A percentile compares a stretch with the other conserved stretches of the same genome.
Conservation (phyloP, 2,113 vertebrate species). For the Pachyramphus minor region DNA sequence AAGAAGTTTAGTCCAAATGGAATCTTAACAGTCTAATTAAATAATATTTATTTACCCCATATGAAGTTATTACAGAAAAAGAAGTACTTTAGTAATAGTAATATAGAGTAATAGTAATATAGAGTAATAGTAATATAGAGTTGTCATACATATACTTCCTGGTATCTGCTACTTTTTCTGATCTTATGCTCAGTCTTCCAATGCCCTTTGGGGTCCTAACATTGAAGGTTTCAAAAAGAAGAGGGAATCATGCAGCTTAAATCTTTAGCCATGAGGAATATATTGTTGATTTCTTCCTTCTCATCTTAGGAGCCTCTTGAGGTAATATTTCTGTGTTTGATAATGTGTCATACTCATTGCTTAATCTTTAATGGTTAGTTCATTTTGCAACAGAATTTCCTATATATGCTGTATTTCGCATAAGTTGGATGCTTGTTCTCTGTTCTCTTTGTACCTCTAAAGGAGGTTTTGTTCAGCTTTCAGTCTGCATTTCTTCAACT, state of each 20-base stretch:
- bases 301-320: background rate
- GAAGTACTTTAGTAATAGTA: no score
- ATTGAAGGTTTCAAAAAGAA: background rate
- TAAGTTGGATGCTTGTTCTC: background rate
- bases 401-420: background rate
- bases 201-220: background rate
- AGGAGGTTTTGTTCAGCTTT: background rate
- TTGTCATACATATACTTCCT: background rate
- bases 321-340: background rate
- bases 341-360: background rate
- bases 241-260: background rate
- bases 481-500: background rate
- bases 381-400: background rate
- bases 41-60: background rate
- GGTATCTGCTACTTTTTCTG: background rate
- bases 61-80: background rate
- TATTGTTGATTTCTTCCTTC: background rate
- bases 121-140: no score
- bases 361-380: background rate
- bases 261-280: background rate
- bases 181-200: background rate
- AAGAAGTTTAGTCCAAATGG: background rate
- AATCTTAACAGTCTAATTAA: background rate
- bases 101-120: no score
- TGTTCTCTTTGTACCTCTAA: background rate